Conservation (phyloP, 35 echinoderm and acorn worm genomes). For the Eucidaris tribuloides region DNA sequence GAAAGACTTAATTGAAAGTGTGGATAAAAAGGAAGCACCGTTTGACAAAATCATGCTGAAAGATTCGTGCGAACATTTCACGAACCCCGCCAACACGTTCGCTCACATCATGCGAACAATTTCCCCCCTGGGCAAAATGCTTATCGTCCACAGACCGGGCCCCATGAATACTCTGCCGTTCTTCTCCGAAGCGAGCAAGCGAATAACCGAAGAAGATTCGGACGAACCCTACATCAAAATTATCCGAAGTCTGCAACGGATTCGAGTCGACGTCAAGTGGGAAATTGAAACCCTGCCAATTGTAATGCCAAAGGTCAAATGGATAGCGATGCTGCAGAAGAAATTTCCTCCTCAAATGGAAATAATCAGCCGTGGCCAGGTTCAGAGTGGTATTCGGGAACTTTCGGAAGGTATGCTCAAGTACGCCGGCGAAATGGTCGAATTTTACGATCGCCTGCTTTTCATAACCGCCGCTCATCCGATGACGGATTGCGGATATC, state of each 20-base stretch:
- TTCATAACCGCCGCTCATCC: slow-evolving; percentile 86
- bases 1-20: slow-evolving; percentile 26
- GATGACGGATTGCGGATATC: slow-evolving; percentile 71
- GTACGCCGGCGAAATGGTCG: slow-evolving; percentile 92
- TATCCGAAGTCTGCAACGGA: slow-evolving; percentile 63
- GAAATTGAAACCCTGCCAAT: slow-evolving; percentile 88
- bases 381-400: slow-evolving; percentile 76
- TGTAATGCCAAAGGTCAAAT: slow-evolving; percentile 95
- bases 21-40: slow-evolving; percentile 59
- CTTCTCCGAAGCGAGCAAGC: slow-evolving; percentile 67
- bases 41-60: slow-evolving; percentile 97
- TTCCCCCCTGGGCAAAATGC: slow-evolving; percentile 46
- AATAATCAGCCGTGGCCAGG: slow-evolving; percentile 67
- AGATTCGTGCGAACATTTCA: slow-evolving; percentile 86
- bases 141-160: slow-evolving; percentile 89
- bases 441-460: slow-evolving; percentile 92
- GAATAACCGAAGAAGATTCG: slow-evolving; percentile 66
- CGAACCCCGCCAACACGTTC: slow-evolving; percentile 68
- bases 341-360: slow-evolving; percentile 96
- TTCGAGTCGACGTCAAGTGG: slow-evolving; percentile 90
- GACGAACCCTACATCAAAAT: slow-evolving; percentile 92
- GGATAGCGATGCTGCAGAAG: slow-evolving; percentile 88
- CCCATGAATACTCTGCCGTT: slow-evolving; percentile 93
- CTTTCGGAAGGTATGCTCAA: slow-evolving; percentile 97
- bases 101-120: slow-evolving; percentile 73